Evolutionary conservation across 1,140 invertebrate genomes (phyloP).

Genomic region (Euwallacea fornicatus): DNA sequence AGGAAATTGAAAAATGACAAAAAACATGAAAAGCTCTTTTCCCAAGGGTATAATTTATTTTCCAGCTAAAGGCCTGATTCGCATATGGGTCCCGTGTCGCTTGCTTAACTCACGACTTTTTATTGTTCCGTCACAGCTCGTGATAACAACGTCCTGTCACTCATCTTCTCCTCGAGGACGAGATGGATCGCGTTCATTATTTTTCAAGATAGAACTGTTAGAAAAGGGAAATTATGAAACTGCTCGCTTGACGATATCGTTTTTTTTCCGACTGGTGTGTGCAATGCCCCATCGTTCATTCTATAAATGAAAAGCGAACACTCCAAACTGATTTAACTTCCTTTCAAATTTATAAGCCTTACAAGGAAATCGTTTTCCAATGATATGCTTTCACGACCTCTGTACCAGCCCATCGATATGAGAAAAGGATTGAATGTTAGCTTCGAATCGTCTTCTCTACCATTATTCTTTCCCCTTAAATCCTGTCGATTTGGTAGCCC

Average conservation of each 20-base stretch:
- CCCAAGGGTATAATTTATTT: no score
- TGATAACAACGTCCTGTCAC: conserved; percentile 11
- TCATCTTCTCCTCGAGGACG: conserved; percentile 12
- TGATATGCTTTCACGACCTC: conserved; percentile 13
- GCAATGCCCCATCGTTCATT: no score
- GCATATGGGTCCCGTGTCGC: no score
- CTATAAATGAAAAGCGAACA: no score
- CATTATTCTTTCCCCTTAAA: conserved; percentile 28
- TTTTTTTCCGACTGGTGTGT: no score
- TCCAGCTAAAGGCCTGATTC: no score
- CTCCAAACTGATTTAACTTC: neutral
- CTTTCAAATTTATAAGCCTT: neutral
- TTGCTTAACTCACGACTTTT: no score
- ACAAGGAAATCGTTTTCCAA: neutral
- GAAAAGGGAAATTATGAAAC: no score
- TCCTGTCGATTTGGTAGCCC: conserved; percentile 26
- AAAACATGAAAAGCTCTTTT: no score
- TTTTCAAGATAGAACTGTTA: conserved; percentile 9
- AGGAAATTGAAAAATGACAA: no score
- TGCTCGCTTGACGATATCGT: no score
- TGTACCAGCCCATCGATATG: conserved; percentile 12
- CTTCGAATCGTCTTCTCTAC: conserved; percentile 22
- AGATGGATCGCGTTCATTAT: conserved; percentile 24
- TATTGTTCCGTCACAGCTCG: neutral
- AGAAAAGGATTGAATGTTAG: conserved; percentile 31